phyloP scores from a whole-genome alignment of 2,797 vertebrate genomes.

The Sylvilagus floridanus region DNA sequence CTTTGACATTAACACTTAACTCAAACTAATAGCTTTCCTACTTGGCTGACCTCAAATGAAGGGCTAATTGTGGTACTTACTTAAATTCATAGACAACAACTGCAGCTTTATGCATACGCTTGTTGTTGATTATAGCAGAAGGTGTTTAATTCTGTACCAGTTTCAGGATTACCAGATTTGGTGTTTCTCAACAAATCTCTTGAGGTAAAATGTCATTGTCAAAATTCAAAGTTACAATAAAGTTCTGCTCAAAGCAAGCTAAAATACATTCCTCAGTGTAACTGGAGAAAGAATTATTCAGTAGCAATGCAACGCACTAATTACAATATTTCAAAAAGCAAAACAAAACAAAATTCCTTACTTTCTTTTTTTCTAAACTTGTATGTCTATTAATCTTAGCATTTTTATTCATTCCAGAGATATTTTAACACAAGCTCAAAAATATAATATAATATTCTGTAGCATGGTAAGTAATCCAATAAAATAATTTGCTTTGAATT shows the following conservation, averaged over 20 bases:
- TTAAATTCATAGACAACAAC: conserved; percentile 26
- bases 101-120: background rate
- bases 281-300: conserved; percentile 55
- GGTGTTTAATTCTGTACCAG: conserved; percentile 22
- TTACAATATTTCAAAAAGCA: conserved; percentile 71
- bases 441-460: conserved; percentile 57
- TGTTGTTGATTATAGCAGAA: conserved; percentile 29
- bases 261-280: conserved; percentile 61
- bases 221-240: conserved; percentile 70
- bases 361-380: conserved; percentile 52
- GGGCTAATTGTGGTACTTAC: conserved; percentile 19
- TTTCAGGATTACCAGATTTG: conserved; percentile 44
- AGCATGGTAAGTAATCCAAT: conserved; percentile 82
- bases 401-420: conserved; percentile 78
- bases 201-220: conserved; percentile 65
- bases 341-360: background rate
- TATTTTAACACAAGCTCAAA: conserved; percentile 77
- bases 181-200: conserved; percentile 65
- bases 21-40: conserved; percentile 24
- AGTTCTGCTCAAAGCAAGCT: conserved; percentile 55
- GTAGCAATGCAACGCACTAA: conserved; percentile 25
- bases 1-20: conserved; percentile 37
- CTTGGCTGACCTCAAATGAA: conserved; percentile 39
- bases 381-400: conserved; percentile 66
- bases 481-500: conserved; percentile 76